These are phyloP conservation scores for Drosophila setifemur DNA, from an alignment of 1,140 invertebrate species.

Conservation along the genomic window DNA sequence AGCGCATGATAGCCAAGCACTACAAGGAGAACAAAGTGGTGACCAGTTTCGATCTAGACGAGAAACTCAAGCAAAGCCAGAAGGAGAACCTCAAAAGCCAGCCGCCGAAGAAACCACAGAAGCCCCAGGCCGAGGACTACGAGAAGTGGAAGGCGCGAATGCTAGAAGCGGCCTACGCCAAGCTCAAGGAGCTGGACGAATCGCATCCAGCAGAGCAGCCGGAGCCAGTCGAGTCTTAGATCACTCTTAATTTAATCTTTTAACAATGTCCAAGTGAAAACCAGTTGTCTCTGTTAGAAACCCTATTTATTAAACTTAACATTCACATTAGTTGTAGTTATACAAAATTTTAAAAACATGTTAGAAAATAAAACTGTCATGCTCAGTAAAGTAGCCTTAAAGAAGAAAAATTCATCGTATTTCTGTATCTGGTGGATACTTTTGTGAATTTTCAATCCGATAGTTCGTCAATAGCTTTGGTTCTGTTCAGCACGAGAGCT, in stretches of 20 bases:
- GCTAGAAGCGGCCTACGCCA: slow-evolving; percentile 51
- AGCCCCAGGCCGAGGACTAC: slow-evolving; percentile 62
- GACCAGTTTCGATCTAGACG: slow-evolving; percentile 21
- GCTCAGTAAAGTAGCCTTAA: not conserved
- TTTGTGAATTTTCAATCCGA: not conserved
- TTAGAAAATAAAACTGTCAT: slow-evolving; percentile 2
- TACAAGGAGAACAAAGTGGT: slow-evolving; percentile 32
- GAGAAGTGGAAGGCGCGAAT: slow-evolving; percentile 75
- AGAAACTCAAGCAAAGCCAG: slow-evolving; percentile 39
- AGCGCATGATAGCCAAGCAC: slow-evolving; percentile 73
- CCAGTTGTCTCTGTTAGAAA: not conserved
- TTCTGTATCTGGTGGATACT: too few species aligned
- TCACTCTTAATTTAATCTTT: not conserved
- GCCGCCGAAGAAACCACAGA: slow-evolving; percentile 14
- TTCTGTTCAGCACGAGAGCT: slow-evolving; percentile 8
- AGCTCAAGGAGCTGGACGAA: slow-evolving; percentile 37
- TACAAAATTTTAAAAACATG: not conserved
- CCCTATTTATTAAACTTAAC: not conserved
- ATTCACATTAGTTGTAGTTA: slow-evolving; percentile 16
- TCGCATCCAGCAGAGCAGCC: not conserved
- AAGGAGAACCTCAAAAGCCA: slow-evolving; percentile 2
- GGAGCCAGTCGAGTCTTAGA: not conserved
- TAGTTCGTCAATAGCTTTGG: not conserved
- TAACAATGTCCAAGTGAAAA: slow-evolving; percentile 1
- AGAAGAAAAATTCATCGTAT: too few species aligned